Evolutionary conservation across 2,797 vertebrate genomes (phyloP), one percentile per base, ranked within the genome.

Genomic region (Manis pentadactyla): DNA sequence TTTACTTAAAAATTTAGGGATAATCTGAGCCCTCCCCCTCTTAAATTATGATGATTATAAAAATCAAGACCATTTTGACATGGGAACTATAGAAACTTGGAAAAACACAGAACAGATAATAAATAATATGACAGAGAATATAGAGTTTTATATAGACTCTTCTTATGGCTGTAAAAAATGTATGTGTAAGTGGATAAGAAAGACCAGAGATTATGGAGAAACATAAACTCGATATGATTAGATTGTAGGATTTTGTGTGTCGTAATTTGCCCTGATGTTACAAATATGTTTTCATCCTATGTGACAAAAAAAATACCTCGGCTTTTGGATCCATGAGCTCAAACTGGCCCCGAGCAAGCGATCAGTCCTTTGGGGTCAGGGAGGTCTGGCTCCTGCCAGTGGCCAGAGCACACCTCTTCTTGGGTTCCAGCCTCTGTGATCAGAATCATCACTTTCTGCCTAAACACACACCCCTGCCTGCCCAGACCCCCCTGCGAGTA

Each of bases 1-100:
- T 86, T 53, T 92, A 63, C 71, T 94, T 89, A 73, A 21, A 95
- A 88, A 66, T 86, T 68, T 59, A 79, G 66, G 42, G 49, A 82
- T 96, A 55, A 68, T 71, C 61, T 68, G 71, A 85, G 61, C 4
- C 18, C 51, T 51, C 37, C 9, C 15, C 14, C 34, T 25, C 55
- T 57, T 74, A 86, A 29, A 75, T 68, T 73, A 74, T 34, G 63
- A 61, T 55, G 18, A 74, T 55, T 86, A 19, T 51, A 79, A 87
- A 97, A 87, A 39, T 75, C 21, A 88, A 82, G 66, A 83, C 12
- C 46, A 39, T 59, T 78, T 66, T 95, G 81, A 71, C 29, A 81
- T 15, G 27, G 37, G 57, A 89, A 78, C 34, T n/a, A 2, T 18
- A 87, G 49, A 84, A 90, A 74, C 55, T 91, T 92, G 75, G 57